A percentile compares a stretch with the other conserved stretches of the same genome.
Conservation (phyloP, 2,797 vertebrate genomes). For the Ptychobarbus kaznakovi region DNA sequence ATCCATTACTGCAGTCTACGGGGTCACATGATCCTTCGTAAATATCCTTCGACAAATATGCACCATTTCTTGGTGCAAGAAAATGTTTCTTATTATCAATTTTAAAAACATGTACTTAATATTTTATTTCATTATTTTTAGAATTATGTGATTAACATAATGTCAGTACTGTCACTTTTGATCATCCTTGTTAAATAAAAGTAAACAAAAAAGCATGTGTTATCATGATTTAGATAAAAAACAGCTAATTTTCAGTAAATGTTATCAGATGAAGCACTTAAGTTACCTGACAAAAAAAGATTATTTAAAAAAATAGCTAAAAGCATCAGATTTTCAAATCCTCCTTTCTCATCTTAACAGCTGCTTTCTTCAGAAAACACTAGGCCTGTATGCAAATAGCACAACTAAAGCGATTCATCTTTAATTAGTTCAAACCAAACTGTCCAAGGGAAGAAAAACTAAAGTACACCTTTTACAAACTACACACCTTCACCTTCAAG, state of each 20-base stretch:
- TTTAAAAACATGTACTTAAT: no score
- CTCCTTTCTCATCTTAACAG: background rate
- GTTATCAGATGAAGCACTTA: background rate
- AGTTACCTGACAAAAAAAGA: background rate
- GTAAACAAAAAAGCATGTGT: no score
- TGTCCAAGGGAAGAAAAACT: background rate
- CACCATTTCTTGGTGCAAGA: no score
- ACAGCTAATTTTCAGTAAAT: background rate
- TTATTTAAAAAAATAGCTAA: background rate
- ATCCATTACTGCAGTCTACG: no score
- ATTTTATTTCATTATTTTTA: no score
- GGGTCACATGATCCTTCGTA: no score
- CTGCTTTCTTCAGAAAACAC: background rate
- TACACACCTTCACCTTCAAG: background rate
- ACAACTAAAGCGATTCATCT: background rate
- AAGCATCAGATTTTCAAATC: background rate
- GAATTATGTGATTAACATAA: no score
- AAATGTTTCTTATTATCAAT: no score
- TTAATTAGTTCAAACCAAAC: background rate
- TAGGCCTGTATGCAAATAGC: background rate
- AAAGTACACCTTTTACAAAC: conserved; percentile 2
- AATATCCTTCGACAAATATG: no score
- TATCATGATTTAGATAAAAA: background rate
- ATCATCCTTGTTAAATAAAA: no score
- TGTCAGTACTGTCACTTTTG: background rate